Base-by-base conservation (phyloP, 1,140 invertebrate species). In the Tetragnatha versicolor region DNA sequence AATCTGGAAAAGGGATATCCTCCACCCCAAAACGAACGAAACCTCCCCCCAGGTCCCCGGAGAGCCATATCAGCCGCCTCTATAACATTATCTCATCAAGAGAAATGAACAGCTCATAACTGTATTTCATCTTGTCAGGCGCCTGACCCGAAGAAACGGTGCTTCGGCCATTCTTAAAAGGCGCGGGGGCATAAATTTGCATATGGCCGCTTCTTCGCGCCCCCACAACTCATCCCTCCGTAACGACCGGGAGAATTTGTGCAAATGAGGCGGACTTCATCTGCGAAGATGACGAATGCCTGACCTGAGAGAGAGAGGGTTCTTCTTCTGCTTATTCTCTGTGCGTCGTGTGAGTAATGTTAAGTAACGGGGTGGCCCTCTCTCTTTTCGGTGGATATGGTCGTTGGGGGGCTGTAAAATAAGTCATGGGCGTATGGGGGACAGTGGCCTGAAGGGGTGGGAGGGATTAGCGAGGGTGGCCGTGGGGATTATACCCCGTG, bases 71-170 rank as follows among this genome's bases (percentile, higher is more conserved):
- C 76, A 47, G 47, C 25, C 63, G 49, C 33, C 42, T 79, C 76
- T 79, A 79, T 79, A 79, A 79, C 76, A 79, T 79, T 79, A 79
- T 69, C 76, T 79, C 76, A 79, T 79, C 76, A 79, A 69, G 76
- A 79, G 76, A 79, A 79, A 79, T 79, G 76, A 79, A 79, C 22
- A 53, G n/a, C 76, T 79, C 76, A 79, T 79, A 79, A 79, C 63
- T 58, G 76, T 79, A 79, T 79, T 79, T 79, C 76, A 79, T 79
- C 76, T 66, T 79, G 76, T 79, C 76, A 69, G 35, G 33, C 60
- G 27, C 39, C 17, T 7, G 42, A 58, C 35, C 37, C 63, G 49
- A 79, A 69, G 76, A 79, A 79, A 79, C 76, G 69, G 69, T n/a
- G 69, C 76, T 65, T 47, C 76, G 47, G 27, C 65, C 76, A 69